Evolutionary conservation across 2,888 invertebrate genomes (phyloP).

Genomic region (Petrolisthes manimaculis): DNA sequence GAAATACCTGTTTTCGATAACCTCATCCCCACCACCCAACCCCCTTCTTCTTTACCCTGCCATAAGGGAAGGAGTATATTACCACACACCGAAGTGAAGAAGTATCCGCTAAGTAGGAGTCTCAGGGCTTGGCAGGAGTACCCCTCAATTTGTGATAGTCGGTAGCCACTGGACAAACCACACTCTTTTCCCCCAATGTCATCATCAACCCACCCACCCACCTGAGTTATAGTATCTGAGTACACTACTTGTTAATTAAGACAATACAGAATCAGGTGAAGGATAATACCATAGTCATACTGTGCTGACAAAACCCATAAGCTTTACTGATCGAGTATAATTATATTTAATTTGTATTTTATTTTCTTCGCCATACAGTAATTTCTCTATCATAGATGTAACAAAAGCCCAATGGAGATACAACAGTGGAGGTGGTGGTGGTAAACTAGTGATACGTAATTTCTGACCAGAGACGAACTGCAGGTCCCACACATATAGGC

Average conservation of each 20-base stretch:
- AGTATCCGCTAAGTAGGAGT: too few species aligned
- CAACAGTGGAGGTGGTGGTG: too few species aligned
- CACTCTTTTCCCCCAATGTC: not conserved
- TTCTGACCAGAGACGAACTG: too few species aligned
- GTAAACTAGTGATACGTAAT: too few species aligned
- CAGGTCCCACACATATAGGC: too few species aligned
- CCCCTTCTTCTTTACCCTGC: too few species aligned
- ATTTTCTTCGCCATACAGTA: not conserved
- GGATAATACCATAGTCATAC: constrained; percentile 6
- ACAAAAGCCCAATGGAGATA: constrained; percentile 1
- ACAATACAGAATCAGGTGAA: constrained; percentile 21
- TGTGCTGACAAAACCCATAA: not conserved
- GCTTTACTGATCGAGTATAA: constrained; percentile 32
- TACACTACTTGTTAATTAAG: not conserved
- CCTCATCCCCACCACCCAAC: too few species aligned
- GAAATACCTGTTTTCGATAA: too few species aligned
- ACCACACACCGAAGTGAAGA: too few species aligned
- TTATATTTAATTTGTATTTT: constrained; percentile 2
- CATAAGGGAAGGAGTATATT: too few species aligned
- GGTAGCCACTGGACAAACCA: constrained; percentile 33
- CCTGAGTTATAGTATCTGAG: not conserved
- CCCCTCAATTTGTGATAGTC: constrained; percentile 43
- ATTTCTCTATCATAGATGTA: not conserved
- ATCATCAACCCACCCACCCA: not conserved
- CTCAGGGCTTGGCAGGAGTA: not conserved